Base-by-base conservation (phyloP, 2,113 vertebrate species). In the Nerophis lumbriciformis region DNA sequence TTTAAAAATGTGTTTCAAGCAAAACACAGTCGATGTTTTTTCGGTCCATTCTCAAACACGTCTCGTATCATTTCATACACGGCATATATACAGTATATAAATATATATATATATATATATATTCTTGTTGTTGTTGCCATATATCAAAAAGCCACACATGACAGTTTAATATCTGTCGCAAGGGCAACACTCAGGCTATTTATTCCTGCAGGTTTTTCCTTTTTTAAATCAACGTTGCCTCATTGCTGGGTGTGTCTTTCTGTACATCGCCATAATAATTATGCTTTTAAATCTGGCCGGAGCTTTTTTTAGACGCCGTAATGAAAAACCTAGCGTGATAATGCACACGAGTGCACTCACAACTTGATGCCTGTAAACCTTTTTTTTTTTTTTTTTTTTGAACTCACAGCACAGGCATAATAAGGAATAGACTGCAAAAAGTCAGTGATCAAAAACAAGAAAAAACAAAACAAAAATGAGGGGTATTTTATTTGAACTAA, bases 201-300 rank as follows among this genome's bases (percentile, higher is more conserved):
- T 53, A 53, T 53, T 47, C 19, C 58, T 52, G 35, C 38, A 42
- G n/a, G 52, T 53, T 36, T 58, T 4, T 36, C 15, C 15, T 61
- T 60, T 61, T 61, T 36, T 15, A 48, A 39, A 49, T 10, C 55
- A 51, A 47, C 61, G 37, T 60, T 45, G 15, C 38, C 2, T 37
- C 9, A 0, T 50, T 11, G 56, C 44, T 59, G 57, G 57, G 39
- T 59, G 45, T 59, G 58, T 59, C 45, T 15, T 68, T 74, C 19
- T 48, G 44, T 61, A 73, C 63, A 59, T 61, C 44, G 21, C 13
- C 44, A 48, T 59, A 48, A 59, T 59, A 59, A 59, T 14, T 48
- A 48, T 59, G 28, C 21, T 57, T 59, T 15, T 48, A 48, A 9
- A 36, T 48, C 36, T 48, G 44, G 44, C 44, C 2, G 13, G 13